Evolutionary conservation across 2,797 vertebrate species (phyloP).

Genomic region (Hemitrygon akajei): DNA sequence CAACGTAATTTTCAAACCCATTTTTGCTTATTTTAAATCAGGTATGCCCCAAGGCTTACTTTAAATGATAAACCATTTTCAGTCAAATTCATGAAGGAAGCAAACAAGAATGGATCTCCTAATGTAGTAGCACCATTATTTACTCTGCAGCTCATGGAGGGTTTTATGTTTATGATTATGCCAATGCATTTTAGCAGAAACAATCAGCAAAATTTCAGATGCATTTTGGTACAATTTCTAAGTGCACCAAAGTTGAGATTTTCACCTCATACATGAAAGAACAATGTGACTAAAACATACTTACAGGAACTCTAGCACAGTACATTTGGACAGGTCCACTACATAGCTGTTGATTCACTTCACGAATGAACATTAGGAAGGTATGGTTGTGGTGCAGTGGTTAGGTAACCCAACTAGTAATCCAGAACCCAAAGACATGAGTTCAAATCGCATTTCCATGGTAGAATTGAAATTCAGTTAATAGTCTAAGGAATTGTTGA

Average conservation of each 20-base stretch:
- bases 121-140: neutral
- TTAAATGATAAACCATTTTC: neutral
- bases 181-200: neutral
- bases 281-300: neutral
- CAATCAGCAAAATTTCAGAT: neutral
- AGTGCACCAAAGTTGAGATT: neutral
- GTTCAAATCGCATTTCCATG: too few species aligned
- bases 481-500: too few species aligned
- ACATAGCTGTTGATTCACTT: too few species aligned
- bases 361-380: too few species aligned
- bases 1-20: neutral
- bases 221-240: neutral
- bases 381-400: too few species aligned
- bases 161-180: neutral
- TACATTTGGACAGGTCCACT: too few species aligned
- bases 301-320: neutral
- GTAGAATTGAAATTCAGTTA: too few species aligned
- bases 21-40: neutral
- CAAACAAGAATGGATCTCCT: too few species aligned
- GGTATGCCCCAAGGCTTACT: neutral
- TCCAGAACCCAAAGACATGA: too few species aligned
- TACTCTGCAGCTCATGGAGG: neutral
- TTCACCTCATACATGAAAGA: neutral
- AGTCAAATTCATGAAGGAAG: neutral
- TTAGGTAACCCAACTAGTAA: too few species aligned